Evolutionary conservation across 2,113 vertebrate genomes (phyloP).

Genomic region (Sterrhoptilus dennistouni): DNA sequence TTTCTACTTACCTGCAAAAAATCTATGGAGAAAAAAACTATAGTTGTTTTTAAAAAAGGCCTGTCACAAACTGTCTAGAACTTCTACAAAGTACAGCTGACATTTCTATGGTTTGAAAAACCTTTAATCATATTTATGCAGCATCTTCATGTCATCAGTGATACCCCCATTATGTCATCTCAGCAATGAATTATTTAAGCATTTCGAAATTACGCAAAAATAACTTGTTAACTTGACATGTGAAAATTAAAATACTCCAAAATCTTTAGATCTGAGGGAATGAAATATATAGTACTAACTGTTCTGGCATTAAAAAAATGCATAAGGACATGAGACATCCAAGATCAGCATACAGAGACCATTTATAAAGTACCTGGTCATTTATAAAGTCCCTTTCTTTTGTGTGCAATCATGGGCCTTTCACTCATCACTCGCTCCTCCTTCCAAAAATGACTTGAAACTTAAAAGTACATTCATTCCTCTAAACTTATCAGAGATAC

Average conservation of each 20-base stretch:
- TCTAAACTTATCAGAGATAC: not conserved
- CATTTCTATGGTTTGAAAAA: not conserved
- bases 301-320: not conserved
- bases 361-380: not conserved
- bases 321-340: not conserved
- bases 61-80: not conserved
- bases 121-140: not conserved
- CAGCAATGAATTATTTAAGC: not conserved
- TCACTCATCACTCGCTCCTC: not conserved
- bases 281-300: not conserved
- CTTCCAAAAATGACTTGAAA: not conserved
- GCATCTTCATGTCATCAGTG: not conserved
- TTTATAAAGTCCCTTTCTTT: not conserved
- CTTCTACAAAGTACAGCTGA: not conserved
- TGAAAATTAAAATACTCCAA: not conserved
- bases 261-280: not conserved
- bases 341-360: not conserved
- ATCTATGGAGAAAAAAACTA: not conserved
- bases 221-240: not conserved
- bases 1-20: not conserved
- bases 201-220: not conserved
- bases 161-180: not conserved
- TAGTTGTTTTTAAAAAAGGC: not conserved
- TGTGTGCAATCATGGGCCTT: not conserved
- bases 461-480: not conserved